These are phyloP conservation scores for Caloenas nicobarica DNA, from an alignment of 2,113 vertebrate species.

Conservation along the genomic window DNA sequence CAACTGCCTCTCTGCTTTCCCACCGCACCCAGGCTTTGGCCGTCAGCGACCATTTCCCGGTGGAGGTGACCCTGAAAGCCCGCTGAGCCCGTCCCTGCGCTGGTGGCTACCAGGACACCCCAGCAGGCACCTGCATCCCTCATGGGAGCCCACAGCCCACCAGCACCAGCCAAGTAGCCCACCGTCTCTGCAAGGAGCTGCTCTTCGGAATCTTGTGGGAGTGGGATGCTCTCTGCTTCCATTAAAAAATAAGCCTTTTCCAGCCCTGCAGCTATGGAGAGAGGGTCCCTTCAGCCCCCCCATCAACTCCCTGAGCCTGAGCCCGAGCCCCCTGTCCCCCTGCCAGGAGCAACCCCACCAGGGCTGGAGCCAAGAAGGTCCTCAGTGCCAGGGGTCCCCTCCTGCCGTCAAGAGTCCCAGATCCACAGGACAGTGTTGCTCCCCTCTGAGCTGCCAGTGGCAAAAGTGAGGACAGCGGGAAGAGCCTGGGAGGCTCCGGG, in stretches of 20 bases:
- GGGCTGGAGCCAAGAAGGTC: background rate
- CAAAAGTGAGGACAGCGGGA: background rate
- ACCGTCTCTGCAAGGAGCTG: rapidly evolving
- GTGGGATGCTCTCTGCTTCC: background rate
- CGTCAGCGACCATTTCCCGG: slow-evolving; percentile 86
- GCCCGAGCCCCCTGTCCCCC: rapidly evolving
- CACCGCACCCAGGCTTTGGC: slow-evolving; percentile 73
- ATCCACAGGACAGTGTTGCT: background rate
- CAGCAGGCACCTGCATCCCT: rapidly evolving
- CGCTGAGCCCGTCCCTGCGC: rapidly evolving
- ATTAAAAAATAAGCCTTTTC: slow-evolving; percentile 20
- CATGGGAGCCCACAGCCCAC: rapidly evolving
- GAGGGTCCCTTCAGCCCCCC: background rate
- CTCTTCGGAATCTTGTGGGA: background rate
- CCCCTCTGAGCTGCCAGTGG: background rate
- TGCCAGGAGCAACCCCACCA: background rate
- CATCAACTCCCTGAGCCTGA: background rate
- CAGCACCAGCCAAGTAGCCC: background rate
- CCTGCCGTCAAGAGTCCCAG: rapidly evolving
- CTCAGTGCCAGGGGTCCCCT: rapidly evolving
- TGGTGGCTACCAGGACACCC: rapidly evolving
- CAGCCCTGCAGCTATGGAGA: background rate
- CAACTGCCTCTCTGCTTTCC: background rate
- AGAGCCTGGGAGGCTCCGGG: background rate
- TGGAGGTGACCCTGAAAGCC: slow-evolving; percentile 77